Conservation (phyloP, 2,797 vertebrate genomes). For the Sebastes paucispinis region DNA sequence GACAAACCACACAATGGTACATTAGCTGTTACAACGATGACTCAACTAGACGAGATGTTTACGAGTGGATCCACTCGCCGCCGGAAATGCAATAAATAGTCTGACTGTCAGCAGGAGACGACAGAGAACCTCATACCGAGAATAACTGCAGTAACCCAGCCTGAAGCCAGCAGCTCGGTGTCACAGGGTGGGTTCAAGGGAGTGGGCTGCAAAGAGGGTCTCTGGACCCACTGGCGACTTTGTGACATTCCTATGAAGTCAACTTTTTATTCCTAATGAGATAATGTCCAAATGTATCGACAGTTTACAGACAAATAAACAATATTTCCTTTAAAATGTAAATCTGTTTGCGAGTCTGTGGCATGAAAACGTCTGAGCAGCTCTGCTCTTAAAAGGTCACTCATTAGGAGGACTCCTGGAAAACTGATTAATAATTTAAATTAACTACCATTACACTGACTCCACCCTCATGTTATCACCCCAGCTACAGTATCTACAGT, state of each 20-base stretch:
- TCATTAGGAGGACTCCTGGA: conserved; percentile 21
- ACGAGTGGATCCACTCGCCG: neutral
- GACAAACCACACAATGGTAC: neutral
- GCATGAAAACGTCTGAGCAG: neutral
- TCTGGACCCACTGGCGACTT: neutral
- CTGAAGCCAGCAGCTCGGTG: conserved; percentile 23
- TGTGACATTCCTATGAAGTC: conserved; percentile 8
- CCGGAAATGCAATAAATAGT: conserved; percentile 14
- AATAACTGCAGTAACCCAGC: conserved; percentile 50
- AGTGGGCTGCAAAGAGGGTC: neutral
- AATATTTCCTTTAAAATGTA: neutral
- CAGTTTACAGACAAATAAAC: neutral
- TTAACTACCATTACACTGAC: conserved; percentile 16
- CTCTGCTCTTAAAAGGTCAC: neutral
- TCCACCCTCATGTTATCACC: neutral
- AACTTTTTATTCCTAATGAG: neutral
- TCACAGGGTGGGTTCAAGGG: conserved; percentile 27
- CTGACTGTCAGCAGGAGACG: conserved; percentile 13
- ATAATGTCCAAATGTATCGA: neutral
- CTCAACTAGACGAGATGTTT: neutral
- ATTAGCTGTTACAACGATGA: conserved; percentile 10
- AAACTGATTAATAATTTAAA: conserved; percentile 62
- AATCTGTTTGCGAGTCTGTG: neutral
- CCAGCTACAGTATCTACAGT: conserved; percentile 7
- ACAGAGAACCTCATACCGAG: conserved; percentile 25